Base-by-base conservation (phyloP, 2,888 invertebrate genomes). In the Agrilus cyanescens region DNA sequence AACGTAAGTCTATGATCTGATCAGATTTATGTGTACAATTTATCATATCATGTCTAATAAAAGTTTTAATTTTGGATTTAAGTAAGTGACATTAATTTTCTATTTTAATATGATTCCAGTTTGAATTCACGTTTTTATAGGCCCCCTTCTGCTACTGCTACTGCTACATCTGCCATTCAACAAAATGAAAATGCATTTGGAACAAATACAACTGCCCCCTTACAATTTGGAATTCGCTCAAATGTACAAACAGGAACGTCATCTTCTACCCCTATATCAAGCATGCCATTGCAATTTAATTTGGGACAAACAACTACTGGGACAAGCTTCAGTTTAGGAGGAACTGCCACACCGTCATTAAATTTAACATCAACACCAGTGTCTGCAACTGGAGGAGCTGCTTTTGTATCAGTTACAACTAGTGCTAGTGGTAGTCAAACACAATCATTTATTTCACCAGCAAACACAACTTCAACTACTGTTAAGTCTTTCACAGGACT, bases 401-500 rank as follows among this genome's bases (percentile, higher is more conserved):
- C n/a, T n/a, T n/a, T n/a, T n/a, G n/a, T n/a, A n/a, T n/a, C n/a
- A n/a, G n/a, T n/a, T n/a, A 15, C 52, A 36, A 34, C 57, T 50
- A 46, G 47, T 35, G 62, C 53, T 57, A 61, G 36, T 34, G 50
- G 52, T 29, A 50, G 50, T 16, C 49, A 63, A 0, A 18, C 12
- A 15, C 39, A n/a, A 40, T 15, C 55, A 8, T 53, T 55, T 49
- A 61, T 56, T 48, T 60, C 50, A 47, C 62, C 65, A 14, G 51
- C 59, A 1, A 50, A 66, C 2, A 39, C 61, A 4, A 49, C 46
- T 34, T 45, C 60, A 29, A 50, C 60, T 25, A 50, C 59, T 12
- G 57, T 31, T 6, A 29, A 16, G 13, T 14, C 32, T 12, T 30
- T 44, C 14, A 62, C 67, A 2, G 56, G 66, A 0, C 56, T 61